These are phyloP conservation scores for Eptatretus burgeri DNA, from an alignment of 2,113 vertebrate genomes.

Conservation along the genomic window DNA sequence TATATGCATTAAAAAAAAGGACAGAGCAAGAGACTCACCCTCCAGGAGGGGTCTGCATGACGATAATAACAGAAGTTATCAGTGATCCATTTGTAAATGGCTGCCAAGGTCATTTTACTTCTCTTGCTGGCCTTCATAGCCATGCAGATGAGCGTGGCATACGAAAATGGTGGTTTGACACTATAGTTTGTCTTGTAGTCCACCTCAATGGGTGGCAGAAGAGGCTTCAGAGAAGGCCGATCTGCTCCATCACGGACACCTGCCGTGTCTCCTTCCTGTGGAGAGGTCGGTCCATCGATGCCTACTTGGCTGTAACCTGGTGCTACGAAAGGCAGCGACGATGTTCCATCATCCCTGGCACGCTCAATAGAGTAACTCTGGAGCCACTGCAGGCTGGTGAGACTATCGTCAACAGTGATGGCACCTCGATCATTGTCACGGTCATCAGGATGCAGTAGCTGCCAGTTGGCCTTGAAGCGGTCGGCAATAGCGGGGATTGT, in stretches of 20 bases:
- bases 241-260: slow-evolving; percentile 17
- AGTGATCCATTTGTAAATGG: slow-evolving; percentile 46
- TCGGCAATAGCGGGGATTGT: slow-evolving; percentile 22
- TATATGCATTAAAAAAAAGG: slow-evolving; percentile 12
- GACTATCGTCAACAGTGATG: slow-evolving; percentile 27
- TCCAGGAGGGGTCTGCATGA: slow-evolving; percentile 46
- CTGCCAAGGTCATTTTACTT: slow-evolving; percentile 35
- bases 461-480: slow-evolving; percentile 25
- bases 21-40: slow-evolving; percentile 18
- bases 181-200: slow-evolving; percentile 32
- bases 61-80: slow-evolving; percentile 48
- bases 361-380: slow-evolving; percentile 42
- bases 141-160: slow-evolving; percentile 45
- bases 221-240: slow-evolving; percentile 15
- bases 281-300: slow-evolving; percentile 26
- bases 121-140: slow-evolving; percentile 40
- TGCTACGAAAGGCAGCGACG: slow-evolving; percentile 11
- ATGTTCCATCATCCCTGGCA: slow-evolving; percentile 18
- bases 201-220: slow-evolving; percentile 17
- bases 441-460: slow-evolving; percentile 19
- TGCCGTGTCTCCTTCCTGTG: slow-evolving; percentile 31
- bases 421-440: slow-evolving; percentile 15
- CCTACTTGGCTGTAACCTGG: slow-evolving; percentile 18
- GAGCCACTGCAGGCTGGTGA: slow-evolving; percentile 46
- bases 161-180: slow-evolving; percentile 39